These are phyloP conservation scores for Lysiphlebus fabarum DNA, from an alignment of 1,140 invertebrate species.

Conservation along the genomic window DNA sequence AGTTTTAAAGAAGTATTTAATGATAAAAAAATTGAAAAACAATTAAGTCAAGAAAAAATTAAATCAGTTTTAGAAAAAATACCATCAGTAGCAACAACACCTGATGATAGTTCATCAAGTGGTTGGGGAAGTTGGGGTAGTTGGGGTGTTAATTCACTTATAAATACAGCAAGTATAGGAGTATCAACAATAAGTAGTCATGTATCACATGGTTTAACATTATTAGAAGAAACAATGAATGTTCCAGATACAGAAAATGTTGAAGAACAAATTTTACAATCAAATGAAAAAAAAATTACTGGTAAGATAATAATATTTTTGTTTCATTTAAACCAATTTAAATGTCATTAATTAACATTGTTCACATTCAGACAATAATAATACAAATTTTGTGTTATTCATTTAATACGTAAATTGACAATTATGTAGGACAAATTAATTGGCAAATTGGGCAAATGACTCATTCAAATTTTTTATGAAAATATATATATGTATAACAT, in stretches of 20 bases:
- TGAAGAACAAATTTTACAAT: constrained; percentile 45
- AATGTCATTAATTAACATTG: not conserved
- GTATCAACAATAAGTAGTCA: constrained; percentile 73
- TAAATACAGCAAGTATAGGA: constrained; percentile 70
- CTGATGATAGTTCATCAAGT: constrained; percentile 16
- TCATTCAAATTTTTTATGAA: constrained; percentile 1
- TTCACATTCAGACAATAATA: constrained; percentile 4
- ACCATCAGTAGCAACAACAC: constrained; percentile 21
- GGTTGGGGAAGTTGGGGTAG: constrained; percentile 66
- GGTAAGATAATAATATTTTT: constrained; percentile 14
- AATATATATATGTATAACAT: no score
- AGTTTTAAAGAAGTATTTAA: constrained; percentile 51
- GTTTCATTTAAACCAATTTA: not conserved
- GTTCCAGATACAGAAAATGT: constrained; percentile 74
- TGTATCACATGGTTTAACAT: constrained; percentile 72
- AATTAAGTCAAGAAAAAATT: constrained; percentile 35
- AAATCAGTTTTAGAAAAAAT: constrained; percentile 31
- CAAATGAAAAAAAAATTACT: not conserved
- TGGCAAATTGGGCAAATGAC: constrained; percentile 20
- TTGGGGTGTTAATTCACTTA: constrained; percentile 66
- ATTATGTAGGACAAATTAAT: constrained; percentile 22
- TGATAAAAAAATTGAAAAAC: constrained; percentile 35
- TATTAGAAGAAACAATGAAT: constrained; percentile 74
- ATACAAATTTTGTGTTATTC: no score
- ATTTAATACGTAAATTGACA: constrained; percentile 13